Base-by-base conservation (phyloP, 92 coral and sea anemone genomes). In the Zoanthus solanderi region DNA sequence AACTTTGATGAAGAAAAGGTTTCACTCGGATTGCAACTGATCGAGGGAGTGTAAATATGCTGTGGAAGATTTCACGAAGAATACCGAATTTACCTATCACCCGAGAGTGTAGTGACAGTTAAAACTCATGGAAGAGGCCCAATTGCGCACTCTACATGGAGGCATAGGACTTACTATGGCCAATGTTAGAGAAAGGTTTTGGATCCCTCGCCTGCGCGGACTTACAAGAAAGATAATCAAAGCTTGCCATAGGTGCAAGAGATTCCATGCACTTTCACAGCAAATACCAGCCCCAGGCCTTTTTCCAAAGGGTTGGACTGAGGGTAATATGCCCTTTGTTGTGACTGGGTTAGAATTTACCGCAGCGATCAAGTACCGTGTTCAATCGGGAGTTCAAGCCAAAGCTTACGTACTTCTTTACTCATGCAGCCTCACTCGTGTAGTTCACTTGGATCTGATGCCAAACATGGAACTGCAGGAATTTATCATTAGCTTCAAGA, bases 221-320 rank as follows among this genome's bases (percentile, higher is more conserved):
- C 79, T 75, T 48, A 32, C 1, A 0, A 75, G 37, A 9, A 75
- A 75, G 6, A 34, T 52, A 0, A 48, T 75, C 16, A 75, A 75
- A 29, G 32, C 7, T 14, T 75, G 78, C 48, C 11, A 75, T 6
- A 63, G 63, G 61, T 75, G 63, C 34, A 18, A 52, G 34, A 75
- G 79, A 75, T 75, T 75, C 57, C 60, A 75, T 28, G 79, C 61
- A 7, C 61, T 47, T 18, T 37, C 79, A 7, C 34, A 48, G 15
- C 32, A 47, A 75, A 63, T 23, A 7, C 79, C 58, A 1, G 16
- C 79, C 79, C 79, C 79, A 15, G 79, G 63, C 3, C 32, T 47
- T 6, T 16, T 75, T n/a, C 79, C 79, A 7, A 47, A 18, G 42
- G 79, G 48, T 17, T 8, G 63, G 79, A 75, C 57, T 48, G 79